Conservation (phyloP, 2,113 vertebrate species). For the Pseudopipra pipra region DNA sequence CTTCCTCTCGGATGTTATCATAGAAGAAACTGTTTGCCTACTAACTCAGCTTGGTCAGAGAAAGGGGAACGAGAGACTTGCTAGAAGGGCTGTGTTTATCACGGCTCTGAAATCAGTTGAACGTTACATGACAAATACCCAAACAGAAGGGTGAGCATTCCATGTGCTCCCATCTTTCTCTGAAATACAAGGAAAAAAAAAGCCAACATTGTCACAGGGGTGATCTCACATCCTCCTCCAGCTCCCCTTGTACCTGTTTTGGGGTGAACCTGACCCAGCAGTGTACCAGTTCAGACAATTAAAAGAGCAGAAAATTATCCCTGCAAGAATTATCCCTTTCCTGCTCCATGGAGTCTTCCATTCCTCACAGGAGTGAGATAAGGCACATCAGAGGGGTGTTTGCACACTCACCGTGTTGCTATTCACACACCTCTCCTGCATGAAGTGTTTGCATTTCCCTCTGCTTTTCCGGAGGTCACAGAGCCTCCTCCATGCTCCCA, state of each 20-base stretch:
- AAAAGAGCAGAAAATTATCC: neutral
- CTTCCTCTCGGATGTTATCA: accelerated
- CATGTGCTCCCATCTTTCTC: neutral
- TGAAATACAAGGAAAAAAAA: neutral
- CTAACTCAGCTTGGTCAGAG: neutral
- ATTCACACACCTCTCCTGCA: neutral
- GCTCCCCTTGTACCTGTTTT: neutral
- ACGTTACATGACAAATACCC: neutral
- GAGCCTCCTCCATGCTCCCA: neutral
- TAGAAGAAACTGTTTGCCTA: neutral
- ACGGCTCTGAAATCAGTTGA: neutral
- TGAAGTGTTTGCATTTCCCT: neutral
- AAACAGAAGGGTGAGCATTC: neutral
- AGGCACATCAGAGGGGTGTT: neutral
- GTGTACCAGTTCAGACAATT: neutral
- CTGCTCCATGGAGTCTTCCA: neutral
- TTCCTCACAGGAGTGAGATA: neutral
- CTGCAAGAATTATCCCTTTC: neutral
- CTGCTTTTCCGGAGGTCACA: neutral
- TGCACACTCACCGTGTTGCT: neutral
- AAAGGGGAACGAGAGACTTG: neutral
- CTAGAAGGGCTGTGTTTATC: neutral
- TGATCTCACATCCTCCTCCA: neutral
- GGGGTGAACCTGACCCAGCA: neutral
- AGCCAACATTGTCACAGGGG: accelerated